A percentile compares a stretch with the other conserved stretches of the same genome.
Evolutionary conservation across 2,113 vertebrate genomes (phyloP).

Genomic region (Cyanistes caeruleus): DNA sequence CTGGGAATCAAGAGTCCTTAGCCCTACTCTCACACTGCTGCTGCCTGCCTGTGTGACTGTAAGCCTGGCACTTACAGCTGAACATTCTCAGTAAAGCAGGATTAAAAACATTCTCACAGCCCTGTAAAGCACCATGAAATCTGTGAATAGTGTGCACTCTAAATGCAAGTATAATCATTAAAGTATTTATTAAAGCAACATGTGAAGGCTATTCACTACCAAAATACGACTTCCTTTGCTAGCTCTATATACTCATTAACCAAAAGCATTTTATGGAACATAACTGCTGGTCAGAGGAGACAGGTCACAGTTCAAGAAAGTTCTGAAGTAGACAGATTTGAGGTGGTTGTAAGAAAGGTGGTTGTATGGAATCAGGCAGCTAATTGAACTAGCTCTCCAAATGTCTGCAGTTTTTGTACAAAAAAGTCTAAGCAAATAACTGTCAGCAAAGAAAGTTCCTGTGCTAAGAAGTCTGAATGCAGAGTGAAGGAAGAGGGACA

Average conservation of each 20-base stretch:
- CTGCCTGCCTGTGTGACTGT: background rate
- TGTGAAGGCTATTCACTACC: slow-evolving; percentile 17
- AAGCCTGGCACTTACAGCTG: background rate
- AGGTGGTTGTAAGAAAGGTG: background rate
- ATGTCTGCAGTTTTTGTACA: background rate
- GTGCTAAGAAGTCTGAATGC: background rate
- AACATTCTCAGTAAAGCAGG: background rate
- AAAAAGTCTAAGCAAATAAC: background rate
- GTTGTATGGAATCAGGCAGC: background rate
- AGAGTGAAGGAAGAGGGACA: background rate
- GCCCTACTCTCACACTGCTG: background rate
- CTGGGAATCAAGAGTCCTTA: background rate
- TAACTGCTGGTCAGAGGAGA: background rate
- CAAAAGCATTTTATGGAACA: background rate
- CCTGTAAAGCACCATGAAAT: background rate
- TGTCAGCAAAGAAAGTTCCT: background rate
- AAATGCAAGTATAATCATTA: background rate
- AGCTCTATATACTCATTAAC: background rate
- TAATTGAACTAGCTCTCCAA: background rate
- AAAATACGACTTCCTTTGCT: background rate
- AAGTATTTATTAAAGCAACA: slow-evolving; percentile 8
- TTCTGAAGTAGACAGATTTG: background rate
- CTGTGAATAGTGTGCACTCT: background rate
- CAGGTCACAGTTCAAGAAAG: background rate
- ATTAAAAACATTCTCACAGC: slow-evolving; percentile 9